These are phyloP conservation scores for Oncorhynchus masou DNA, from an alignment of 2,113 vertebrate genomes.

Conservation along the genomic window DNA sequence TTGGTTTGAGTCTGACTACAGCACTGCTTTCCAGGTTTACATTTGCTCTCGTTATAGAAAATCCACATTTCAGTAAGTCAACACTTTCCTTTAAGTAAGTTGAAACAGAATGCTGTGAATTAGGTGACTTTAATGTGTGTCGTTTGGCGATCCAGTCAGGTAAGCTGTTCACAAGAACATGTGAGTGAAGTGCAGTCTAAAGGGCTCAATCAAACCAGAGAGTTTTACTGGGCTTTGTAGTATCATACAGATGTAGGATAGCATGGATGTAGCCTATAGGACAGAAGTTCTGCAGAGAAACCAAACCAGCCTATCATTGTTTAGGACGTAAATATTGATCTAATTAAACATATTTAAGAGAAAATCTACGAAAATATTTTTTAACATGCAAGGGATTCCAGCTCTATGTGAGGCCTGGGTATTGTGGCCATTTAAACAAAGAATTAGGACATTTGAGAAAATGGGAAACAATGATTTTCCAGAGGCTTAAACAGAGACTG, in stretches of 20 bases:
- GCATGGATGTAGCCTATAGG: not conserved
- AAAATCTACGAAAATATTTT: conserved; percentile 3
- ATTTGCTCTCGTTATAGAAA: not conserved
- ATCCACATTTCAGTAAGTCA: not conserved
- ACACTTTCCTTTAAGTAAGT: not conserved
- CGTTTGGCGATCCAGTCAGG: not conserved
- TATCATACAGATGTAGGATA: not conserved
- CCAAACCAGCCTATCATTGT: not conserved
- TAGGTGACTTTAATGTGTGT: not conserved
- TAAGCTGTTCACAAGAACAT: not conserved
- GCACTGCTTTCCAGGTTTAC: too few relatives aligned
- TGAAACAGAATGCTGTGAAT: not conserved
- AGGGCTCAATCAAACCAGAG: not conserved
- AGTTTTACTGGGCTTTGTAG: not conserved
- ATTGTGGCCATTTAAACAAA: too few relatives aligned
- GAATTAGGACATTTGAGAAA: too few relatives aligned
- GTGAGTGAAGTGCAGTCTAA: not conserved
- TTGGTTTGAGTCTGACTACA: too few relatives aligned
- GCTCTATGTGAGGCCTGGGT: not conserved
- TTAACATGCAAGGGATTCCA: conserved; percentile 2
- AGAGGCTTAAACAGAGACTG: too few relatives aligned
- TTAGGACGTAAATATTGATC: not conserved
- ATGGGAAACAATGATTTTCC: too few relatives aligned
- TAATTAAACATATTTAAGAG: conserved; percentile 2
- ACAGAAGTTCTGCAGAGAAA: not conserved